Conservation (phyloP, 2,113 vertebrate genomes). For the Melospiza georgiana region DNA sequence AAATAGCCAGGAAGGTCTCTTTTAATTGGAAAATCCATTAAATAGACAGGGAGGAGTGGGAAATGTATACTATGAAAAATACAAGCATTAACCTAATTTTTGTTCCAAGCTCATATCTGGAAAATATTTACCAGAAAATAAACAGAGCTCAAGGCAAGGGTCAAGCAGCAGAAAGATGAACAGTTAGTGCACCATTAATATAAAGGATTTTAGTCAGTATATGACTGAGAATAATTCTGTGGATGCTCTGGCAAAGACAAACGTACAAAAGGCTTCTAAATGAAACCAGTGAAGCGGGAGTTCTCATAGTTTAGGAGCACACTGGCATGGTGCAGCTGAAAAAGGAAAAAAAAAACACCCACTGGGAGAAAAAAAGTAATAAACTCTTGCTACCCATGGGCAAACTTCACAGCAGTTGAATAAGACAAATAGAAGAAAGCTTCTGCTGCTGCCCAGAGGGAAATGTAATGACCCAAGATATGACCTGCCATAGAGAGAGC, state of each 20-base stretch:
- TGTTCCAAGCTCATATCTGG: constrained; percentile 8
- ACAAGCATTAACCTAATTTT: constrained; percentile 42
- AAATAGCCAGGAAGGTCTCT: constrained; percentile 18
- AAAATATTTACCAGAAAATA: constrained; percentile 59
- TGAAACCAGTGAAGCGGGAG: constrained; percentile 41
- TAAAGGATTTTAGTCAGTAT: constrained; percentile 31
- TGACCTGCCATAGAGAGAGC: constrained; percentile 54
- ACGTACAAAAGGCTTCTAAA: background rate
- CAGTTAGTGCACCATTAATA: constrained; percentile 39
- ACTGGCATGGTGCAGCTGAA: background rate
- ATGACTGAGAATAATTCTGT: constrained; percentile 20
- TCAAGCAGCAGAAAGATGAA: constrained; percentile 50
- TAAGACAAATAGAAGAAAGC: constrained; percentile 68
- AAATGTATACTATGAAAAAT: constrained; percentile 51
- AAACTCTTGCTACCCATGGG: constrained; percentile 56
- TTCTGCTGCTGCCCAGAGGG: constrained; percentile 53
- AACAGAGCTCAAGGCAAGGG: constrained; percentile 45
- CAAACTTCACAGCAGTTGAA: constrained; percentile 46
- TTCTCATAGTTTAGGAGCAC: constrained; percentile 40
- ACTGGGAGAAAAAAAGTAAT: constrained; percentile 46
- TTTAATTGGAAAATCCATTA: constrained; percentile 62
- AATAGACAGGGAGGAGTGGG: constrained; percentile 19
- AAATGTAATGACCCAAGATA: constrained; percentile 76
- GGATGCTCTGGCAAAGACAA: constrained; percentile 15
- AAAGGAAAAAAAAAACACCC: background rate